A percentile compares a stretch with the other conserved stretches of the same genome.
phyloP scores from a whole-genome alignment of 1,140 invertebrate species.

The Microvelia longipes region DNA sequence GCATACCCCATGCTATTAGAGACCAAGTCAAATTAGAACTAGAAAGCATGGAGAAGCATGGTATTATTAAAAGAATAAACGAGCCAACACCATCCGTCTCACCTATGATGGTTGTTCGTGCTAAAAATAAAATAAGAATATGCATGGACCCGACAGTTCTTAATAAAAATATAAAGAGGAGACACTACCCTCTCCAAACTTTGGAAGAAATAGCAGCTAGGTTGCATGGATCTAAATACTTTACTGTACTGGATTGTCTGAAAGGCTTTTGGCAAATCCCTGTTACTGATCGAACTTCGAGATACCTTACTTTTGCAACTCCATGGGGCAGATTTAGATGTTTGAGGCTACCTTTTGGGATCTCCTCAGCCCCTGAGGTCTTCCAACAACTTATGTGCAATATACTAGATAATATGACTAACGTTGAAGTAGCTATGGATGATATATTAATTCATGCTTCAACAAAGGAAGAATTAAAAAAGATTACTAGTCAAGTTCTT shows the following conservation, averaged over 20 bases:
- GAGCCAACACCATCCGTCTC: conserved; percentile 12
- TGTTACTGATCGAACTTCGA: conserved; percentile 5
- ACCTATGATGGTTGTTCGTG: conserved; percentile 7
- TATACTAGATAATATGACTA: conserved; percentile 13
- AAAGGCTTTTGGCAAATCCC: conserved; percentile 12
- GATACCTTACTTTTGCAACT: conserved; percentile 21
- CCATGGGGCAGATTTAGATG: conserved; percentile 25
- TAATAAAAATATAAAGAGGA: conserved; percentile 10
- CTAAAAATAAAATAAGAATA: conserved; percentile 8
- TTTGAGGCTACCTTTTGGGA: conserved; percentile 25
- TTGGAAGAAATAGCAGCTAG: conserved; percentile 11
- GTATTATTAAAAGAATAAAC: conserved; percentile 9
- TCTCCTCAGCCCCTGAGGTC: conserved; percentile 19
- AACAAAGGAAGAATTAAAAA: not conserved
- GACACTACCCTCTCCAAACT: conserved; percentile 11
- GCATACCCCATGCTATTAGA: not conserved
- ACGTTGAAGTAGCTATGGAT: not conserved
- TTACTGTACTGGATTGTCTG: conserved; percentile 11
- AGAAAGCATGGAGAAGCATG: conserved; percentile 5
- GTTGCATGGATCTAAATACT: conserved; percentile 8
- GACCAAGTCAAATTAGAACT: conserved; percentile 9
- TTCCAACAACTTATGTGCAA: conserved; percentile 23
- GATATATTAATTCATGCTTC: not conserved
- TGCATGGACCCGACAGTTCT: conserved; percentile 9
- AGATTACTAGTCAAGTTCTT: not conserved